These are phyloP conservation scores for Sitophilus oryzae DNA, from an alignment of 1,140 invertebrate species.

Conservation along the genomic window DNA sequence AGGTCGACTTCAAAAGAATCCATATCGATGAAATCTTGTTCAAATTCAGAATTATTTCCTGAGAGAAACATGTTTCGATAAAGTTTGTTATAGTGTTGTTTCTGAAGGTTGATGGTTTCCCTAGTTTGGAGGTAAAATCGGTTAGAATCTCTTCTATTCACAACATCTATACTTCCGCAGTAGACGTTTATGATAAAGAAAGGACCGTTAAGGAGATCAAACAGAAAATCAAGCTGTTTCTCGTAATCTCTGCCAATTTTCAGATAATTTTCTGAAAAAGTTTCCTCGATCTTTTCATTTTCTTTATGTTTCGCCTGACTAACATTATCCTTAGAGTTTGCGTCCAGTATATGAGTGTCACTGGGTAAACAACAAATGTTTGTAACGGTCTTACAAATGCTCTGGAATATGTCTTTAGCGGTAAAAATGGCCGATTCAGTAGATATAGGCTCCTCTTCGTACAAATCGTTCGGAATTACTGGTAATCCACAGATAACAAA, in stretches of 20 bases:
- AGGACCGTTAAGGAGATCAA: conserved; percentile 40
- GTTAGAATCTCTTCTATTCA: conserved; percentile 44
- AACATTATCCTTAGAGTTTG: conserved; percentile 28
- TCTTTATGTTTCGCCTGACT: neutral
- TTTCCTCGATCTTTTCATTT: neutral
- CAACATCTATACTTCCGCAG: conserved; percentile 49
- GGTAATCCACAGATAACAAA: conserved; percentile 55
- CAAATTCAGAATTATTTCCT: conserved; percentile 13
- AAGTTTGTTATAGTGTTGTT: conserved; percentile 12
- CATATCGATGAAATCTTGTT: conserved; percentile 24
- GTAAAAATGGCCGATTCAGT: conserved; percentile 47
- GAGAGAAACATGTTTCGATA: conserved; percentile 12
- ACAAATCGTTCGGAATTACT: conserved; percentile 45
- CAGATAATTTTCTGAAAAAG: neutral
- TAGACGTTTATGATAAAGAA: conserved; percentile 50
- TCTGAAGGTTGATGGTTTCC: conserved; percentile 30
- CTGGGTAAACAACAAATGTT: conserved; percentile 33
- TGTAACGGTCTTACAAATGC: conserved; percentile 35
- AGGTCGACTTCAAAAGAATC: conserved; percentile 16
- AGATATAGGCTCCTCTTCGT: conserved; percentile 41
- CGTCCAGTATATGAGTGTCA: conserved; percentile 22
- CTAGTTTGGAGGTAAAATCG: conserved; percentile 44
- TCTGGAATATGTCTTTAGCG: conserved; percentile 44
- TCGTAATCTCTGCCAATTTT: conserved; percentile 31
- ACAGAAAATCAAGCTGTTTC: conserved; percentile 37